phyloP scores from a whole-genome alignment of 2,888 invertebrate species.

The Platypus cylindrus region DNA sequence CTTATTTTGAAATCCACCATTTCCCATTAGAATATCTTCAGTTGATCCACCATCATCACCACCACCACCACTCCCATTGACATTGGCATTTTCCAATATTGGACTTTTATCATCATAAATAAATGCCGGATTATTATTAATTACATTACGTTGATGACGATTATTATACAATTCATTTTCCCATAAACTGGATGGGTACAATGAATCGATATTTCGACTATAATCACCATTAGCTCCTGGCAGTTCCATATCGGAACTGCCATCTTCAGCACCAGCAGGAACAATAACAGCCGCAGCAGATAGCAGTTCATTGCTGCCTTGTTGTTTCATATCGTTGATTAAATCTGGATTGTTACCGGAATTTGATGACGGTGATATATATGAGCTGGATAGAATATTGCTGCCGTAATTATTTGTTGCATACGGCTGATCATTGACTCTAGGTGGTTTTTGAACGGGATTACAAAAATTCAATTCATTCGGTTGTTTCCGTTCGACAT shows the following conservation, averaged over 20 bases:
- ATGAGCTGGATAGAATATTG: conserved; percentile 49
- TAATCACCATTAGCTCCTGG: conserved; percentile 66
- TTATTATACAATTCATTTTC: conserved; percentile 43
- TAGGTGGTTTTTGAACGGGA: conserved; percentile 60
- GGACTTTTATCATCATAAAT: conserved; percentile 62
- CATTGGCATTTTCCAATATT: conserved; percentile 52
- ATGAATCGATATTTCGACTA: conserved; percentile 58
- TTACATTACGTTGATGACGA: conserved; percentile 42
- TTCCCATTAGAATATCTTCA: conserved; percentile 53
- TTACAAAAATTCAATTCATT: conserved; percentile 41
- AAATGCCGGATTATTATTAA: conserved; percentile 43
- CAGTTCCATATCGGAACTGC: conserved; percentile 29
- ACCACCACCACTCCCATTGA: conserved; percentile 38
- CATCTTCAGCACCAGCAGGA: conserved; percentile 19
- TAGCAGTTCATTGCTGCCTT: conserved; percentile 42
- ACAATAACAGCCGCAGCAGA: conserved; percentile 21
- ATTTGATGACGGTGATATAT: conserved; percentile 61
- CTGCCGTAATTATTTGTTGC: conserved; percentile 56
- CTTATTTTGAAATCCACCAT: conserved; percentile 40
- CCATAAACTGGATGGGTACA: conserved; percentile 73
- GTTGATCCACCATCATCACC: conserved; percentile 43
- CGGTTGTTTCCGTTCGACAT: conserved; percentile 32
- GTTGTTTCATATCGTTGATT: conserved; percentile 67
- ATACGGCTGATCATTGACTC: conserved; percentile 54
- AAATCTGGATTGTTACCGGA: conserved; percentile 73